These are phyloP conservation scores for Carcina quercana DNA, from an alignment of 2,888 invertebrate genomes.

Conservation along the genomic window DNA sequence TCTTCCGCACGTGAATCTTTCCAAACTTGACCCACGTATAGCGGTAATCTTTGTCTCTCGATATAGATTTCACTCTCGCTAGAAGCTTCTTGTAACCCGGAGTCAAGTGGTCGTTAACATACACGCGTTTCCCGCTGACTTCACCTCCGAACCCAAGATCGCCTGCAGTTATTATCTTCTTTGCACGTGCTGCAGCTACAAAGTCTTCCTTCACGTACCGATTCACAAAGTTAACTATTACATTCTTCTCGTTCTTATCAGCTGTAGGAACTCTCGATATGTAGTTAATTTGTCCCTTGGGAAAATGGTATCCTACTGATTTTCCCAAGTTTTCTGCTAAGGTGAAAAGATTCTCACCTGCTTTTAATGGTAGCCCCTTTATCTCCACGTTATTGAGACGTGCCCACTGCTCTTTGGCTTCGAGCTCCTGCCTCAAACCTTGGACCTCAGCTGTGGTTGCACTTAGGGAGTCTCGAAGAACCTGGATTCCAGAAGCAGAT, in stretches of 20 bases:
- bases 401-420: not conserved
- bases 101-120: conserved; percentile 4
- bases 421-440: not conserved
- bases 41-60: conserved; percentile 7
- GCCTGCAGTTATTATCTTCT: not conserved
- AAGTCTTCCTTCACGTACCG: conserved; percentile 12
- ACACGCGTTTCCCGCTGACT: not conserved
- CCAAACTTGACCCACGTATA: conserved; percentile 10
- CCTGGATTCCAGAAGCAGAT: not conserved
- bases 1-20: conserved; percentile 13
- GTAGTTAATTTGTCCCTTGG: conserved; percentile 7
- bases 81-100: conserved; percentile 8
- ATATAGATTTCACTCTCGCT: conserved; percentile 5
- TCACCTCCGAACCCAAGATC: not conserved
- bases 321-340: not conserved
- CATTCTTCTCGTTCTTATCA: conserved; percentile 10
- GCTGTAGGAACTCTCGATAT: conserved; percentile 5
- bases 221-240: conserved; percentile 10
- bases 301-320: not conserved
- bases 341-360: conserved; percentile 1
- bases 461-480: not conserved
- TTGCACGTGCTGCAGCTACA: conserved; percentile 9
- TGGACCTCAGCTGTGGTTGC: not conserved
- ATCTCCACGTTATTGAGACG: conserved; percentile 6
- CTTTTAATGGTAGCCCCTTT: conserved; percentile 2